Conservation (phyloP, 2,797 vertebrate genomes). For the Thripadectes ignobilis region DNA sequence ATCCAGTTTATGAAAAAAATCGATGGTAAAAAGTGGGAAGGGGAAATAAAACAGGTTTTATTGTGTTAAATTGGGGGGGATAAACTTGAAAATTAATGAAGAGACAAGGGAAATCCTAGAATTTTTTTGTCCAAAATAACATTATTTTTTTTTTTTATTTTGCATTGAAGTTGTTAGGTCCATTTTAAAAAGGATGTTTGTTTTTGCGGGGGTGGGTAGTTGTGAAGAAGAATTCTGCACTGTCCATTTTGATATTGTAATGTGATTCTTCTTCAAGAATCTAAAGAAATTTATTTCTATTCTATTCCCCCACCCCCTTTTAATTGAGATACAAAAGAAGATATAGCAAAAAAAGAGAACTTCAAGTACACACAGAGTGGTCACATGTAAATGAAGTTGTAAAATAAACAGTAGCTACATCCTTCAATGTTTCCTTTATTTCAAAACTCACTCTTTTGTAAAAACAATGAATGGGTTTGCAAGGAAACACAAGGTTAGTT, state of each 20-base stretch:
- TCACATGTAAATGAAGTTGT: background rate
- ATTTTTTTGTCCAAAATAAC: background rate
- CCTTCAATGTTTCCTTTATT: conserved; percentile 12
- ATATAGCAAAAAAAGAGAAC: background rate
- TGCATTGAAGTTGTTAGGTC: background rate
- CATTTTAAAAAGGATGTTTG: background rate
- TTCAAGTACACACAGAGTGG: background rate
- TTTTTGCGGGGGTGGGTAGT: accelerated
- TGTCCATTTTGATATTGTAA: background rate
- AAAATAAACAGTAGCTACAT: conserved; percentile 48
- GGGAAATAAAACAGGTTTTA: background rate
- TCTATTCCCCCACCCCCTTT: background rate
- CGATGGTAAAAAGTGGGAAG: background rate
- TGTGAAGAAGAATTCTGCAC: background rate
- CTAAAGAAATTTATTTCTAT: background rate
- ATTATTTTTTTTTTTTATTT: background rate
- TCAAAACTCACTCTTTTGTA: conserved; percentile 7
- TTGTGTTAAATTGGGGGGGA: background rate
- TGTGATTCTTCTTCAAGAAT: background rate
- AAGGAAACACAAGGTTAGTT: conserved; percentile 44
- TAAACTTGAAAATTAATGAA: background rate
- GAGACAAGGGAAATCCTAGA: background rate
- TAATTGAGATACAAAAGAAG: background rate
- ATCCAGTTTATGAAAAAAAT: background rate
- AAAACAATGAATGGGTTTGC: conserved; percentile 48